Percentiles rank a stretch among this genome's conserved stretches.
Conservation (phyloP, 2,888 invertebrate genomes). For the Tenthredo livida region DNA sequence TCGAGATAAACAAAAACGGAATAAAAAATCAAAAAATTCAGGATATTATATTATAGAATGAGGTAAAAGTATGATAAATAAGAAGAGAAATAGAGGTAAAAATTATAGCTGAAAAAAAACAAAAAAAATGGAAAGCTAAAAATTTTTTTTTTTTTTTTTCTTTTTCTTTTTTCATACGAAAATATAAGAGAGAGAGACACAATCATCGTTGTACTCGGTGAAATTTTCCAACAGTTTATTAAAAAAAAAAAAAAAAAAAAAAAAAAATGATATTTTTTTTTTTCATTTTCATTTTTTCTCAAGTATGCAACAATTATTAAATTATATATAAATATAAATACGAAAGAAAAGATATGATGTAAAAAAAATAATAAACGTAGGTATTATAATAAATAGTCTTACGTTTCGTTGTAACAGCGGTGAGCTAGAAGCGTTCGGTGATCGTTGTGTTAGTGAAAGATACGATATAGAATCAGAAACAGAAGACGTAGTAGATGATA, state of each 20-base stretch:
- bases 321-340: background rate
- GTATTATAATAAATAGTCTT: slow-evolving; percentile 40
- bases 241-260: background rate
- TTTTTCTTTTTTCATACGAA: background rate
- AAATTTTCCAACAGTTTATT: background rate
- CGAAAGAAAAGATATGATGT: background rate
- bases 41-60: background rate
- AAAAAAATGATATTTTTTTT: background rate
- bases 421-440: slow-evolving; percentile 50
- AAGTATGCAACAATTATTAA: background rate
- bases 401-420: slow-evolving; percentile 51
- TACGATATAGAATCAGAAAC: slow-evolving; percentile 42
- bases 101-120: background rate
- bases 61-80: no score
- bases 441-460: slow-evolving; percentile 53
- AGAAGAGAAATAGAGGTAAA: no score
- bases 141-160: background rate
- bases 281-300: background rate
- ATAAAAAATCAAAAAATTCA: background rate
- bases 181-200: background rate
- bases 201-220: background rate
- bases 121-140: background rate
- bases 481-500: slow-evolving; percentile 31
- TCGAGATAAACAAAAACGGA: background rate
- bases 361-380: background rate